Percentiles rank a stretch among this genome's conserved stretches.
Evolutionary conservation across 2,888 invertebrate genomes (phyloP).

Genomic region (Cremastinae sp.): DNA sequence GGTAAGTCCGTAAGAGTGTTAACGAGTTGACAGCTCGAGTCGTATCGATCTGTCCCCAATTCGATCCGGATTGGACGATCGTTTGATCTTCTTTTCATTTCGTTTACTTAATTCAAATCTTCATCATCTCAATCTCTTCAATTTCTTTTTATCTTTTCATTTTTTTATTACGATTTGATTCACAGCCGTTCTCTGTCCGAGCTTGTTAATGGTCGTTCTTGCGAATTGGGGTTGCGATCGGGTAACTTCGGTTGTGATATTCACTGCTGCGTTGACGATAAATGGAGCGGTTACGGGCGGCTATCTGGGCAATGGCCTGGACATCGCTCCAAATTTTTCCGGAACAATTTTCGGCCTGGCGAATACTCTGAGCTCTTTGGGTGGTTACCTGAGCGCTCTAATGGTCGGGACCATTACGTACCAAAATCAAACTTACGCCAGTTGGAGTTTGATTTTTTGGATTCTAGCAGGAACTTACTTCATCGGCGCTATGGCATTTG

Average conservation of each 20-base stretch:
- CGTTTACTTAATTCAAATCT: constrained; percentile 26
- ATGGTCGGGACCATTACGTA: constrained; percentile 90
- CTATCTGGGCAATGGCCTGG: constrained; percentile 91
- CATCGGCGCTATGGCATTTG: constrained; percentile 84
- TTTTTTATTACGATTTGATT: too few species aligned
- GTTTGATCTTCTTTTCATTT: too few species aligned
- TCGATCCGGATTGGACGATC: too few species aligned
- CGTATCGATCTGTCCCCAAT: too few species aligned
- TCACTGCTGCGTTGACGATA: constrained; percentile 89
- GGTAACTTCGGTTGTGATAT: constrained; percentile 88
- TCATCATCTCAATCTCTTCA: constrained; percentile 3
- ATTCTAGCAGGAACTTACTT: constrained; percentile 88
- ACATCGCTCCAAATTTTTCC: constrained; percentile 94
- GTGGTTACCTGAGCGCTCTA: constrained; percentile 90
- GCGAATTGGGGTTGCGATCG: constrained; percentile 87
- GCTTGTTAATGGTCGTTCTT: constrained; percentile 88
- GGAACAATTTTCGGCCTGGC: constrained; percentile 94
- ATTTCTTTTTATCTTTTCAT: too few species aligned
- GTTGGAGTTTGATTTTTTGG: constrained; percentile 92
- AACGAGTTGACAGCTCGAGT: too few species aligned
- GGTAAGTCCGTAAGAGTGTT: too few species aligned
- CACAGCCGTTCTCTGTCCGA: constrained; percentile 84
- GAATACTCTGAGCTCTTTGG: constrained; percentile 91
- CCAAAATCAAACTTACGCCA: constrained; percentile 86
- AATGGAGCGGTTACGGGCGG: constrained; percentile 94